Conservation (phyloP, 2,888 invertebrate species). For the Spilarctia lutea region DNA sequence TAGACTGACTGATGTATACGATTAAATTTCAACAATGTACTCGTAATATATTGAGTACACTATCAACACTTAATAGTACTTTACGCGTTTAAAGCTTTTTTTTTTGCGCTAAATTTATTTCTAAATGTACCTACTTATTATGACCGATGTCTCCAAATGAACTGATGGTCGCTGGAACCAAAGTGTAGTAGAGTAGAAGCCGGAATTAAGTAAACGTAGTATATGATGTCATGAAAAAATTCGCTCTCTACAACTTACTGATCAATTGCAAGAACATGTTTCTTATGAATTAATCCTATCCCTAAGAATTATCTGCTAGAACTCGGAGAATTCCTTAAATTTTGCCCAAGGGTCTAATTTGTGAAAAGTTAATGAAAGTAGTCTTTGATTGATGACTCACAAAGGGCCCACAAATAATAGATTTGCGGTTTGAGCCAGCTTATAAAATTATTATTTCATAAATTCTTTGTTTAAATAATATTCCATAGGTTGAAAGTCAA, state of each 20-base stretch:
- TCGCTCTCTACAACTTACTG: not conserved
- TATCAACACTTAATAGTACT: not conserved
- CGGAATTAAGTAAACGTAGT: no score
- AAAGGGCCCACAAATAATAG: conserved; percentile 40
- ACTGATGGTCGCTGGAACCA: no score
- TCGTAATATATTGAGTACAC: not conserved
- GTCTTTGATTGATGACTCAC: conserved; percentile 16
- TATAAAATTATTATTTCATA: conserved; percentile 23
- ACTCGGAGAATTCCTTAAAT: conserved; percentile 38
- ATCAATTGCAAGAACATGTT: not conserved
- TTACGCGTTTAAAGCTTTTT: not conserved
- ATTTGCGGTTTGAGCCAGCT: conserved; percentile 14
- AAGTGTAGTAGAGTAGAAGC: no score
- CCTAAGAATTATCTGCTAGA: conserved; percentile 22
- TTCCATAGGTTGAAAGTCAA: not conserved
- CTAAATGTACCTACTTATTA: no score
- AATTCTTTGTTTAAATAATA: conserved; percentile 22
- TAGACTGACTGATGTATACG: not conserved
- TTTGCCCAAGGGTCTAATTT: conserved; percentile 23
- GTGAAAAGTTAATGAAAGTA: conserved; percentile 28
- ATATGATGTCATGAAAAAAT: not conserved
- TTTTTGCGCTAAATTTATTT: no score
- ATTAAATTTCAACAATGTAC: not conserved
- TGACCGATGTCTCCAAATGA: no score
- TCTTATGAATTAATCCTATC: conserved; percentile 3